Percentiles rank a stretch among this genome's conserved stretches.
phyloP scores from a whole-genome alignment of 2,113 vertebrate genomes.

The Eulemur macaco region DNA sequence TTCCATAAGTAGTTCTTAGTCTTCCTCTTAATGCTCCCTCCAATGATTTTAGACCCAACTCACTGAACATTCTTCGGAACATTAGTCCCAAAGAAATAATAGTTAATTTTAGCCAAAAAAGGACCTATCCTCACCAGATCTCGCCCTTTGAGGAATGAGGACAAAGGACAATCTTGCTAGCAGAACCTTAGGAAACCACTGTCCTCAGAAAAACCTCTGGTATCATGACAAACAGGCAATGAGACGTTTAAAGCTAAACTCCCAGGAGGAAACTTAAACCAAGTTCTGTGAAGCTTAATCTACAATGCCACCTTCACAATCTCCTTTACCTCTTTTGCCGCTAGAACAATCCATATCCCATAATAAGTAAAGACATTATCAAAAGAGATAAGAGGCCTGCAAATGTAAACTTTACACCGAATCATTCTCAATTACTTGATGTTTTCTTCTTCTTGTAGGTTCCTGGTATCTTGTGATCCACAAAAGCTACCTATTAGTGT shows the following conservation, averaged over 20 bases:
- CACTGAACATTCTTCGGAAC: neutral
- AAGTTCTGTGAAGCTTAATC: neutral
- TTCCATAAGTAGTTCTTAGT: neutral
- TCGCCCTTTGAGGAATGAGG: neutral
- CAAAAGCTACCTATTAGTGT: neutral
- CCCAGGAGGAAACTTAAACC: neutral
- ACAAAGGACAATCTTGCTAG: neutral
- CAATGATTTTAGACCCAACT: neutral
- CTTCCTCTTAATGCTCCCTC: neutral
- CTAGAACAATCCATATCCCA: neutral
- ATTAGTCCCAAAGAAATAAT: neutral
- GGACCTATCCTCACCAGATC: neutral
- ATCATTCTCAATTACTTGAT: neutral
- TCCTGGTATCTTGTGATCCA: neutral
- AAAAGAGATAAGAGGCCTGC: neutral
- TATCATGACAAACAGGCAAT: neutral
- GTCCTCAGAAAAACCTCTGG: neutral
- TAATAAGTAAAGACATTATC: neutral
- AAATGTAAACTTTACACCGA: neutral
- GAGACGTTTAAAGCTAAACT: neutral
- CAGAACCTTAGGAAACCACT: neutral
- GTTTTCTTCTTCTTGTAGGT: neutral
- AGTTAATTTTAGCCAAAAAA: neutral
- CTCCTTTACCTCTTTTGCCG: neutral
- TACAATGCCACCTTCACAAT: neutral